These are phyloP conservation scores for Aradophagus sp. DNA, from an alignment of 1,140 invertebrate genomes.

Conservation along the genomic window DNA sequence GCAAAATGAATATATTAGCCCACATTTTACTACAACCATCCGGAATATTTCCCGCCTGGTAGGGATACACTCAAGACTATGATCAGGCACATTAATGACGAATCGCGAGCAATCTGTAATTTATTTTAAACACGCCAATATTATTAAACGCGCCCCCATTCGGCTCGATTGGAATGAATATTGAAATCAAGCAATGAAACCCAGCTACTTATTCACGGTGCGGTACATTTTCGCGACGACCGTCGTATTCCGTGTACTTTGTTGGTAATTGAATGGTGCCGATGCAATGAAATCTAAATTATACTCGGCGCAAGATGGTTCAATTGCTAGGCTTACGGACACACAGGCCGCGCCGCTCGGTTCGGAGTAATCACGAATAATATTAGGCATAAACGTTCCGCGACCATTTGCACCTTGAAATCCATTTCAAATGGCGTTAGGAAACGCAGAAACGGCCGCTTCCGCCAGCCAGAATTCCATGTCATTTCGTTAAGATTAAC, in stretches of 20 bases:
- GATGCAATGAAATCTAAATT: slow-evolving; percentile 52
- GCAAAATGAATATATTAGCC: no score
- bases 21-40: no score
- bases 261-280: slow-evolving; percentile 49
- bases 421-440: slow-evolving; percentile 2
- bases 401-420: slow-evolving; percentile 20
- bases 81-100: no score
- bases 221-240: slow-evolving; percentile 17
- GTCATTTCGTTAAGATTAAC: background rate
- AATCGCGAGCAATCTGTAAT: no score
- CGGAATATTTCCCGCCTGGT: no score
- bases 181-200: slow-evolving; percentile 25
- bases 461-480: slow-evolving; percentile 1
- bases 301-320: slow-evolving; percentile 11
- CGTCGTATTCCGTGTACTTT: slow-evolving; percentile 23
- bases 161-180: slow-evolving; percentile 12
- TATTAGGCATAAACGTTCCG: slow-evolving; percentile 31
- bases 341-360: slow-evolving; percentile 21
- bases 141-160: no score
- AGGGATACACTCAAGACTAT: no score
- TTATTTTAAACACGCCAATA: no score
- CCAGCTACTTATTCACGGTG: slow-evolving; percentile 6
- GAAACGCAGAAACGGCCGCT: slow-evolving; percentile 9
- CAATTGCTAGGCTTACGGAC: slow-evolving; percentile 22
- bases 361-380: slow-evolving; percentile 27